Percentiles rank a stretch among this genome's conserved stretches.
phyloP scores from a whole-genome alignment of 2,113 vertebrate genomes.

The Oophaga pumilio region DNA sequence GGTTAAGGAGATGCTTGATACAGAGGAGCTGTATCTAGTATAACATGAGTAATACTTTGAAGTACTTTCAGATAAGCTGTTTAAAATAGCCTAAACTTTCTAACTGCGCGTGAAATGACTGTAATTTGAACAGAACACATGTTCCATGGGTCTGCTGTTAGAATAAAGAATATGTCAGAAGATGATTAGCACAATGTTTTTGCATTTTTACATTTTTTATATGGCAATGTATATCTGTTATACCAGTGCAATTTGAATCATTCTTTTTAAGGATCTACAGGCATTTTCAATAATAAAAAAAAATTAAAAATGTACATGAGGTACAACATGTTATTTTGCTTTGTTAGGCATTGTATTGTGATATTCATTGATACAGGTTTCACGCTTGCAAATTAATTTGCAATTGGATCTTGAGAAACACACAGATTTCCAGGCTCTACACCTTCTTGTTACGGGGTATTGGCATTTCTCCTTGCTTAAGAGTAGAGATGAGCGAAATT shows the following conservation, averaged over 20 bases:
- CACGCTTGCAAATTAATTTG: no score
- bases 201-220: not conserved
- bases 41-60: conserved; percentile 8
- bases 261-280: not conserved
- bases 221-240: not conserved
- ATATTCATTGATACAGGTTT: no score
- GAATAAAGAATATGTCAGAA: not conserved
- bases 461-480: no score
- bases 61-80: not conserved
- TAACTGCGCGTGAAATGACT: not conserved
- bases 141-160: not conserved
- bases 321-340: no score
- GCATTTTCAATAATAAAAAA: not conserved
- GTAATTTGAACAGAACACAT: not conserved
- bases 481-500: no score
- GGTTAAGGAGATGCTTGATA: not conserved
- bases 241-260: not conserved
- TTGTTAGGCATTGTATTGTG: no score
- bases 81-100: not conserved
- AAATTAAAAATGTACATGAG: not conserved
- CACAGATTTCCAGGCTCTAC: no score
- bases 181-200: not conserved
- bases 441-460: no score
- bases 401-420: no score
- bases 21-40: not conserved